Conservation (phyloP, 2,888 invertebrate species). For the Pomacea canaliculata region DNA sequence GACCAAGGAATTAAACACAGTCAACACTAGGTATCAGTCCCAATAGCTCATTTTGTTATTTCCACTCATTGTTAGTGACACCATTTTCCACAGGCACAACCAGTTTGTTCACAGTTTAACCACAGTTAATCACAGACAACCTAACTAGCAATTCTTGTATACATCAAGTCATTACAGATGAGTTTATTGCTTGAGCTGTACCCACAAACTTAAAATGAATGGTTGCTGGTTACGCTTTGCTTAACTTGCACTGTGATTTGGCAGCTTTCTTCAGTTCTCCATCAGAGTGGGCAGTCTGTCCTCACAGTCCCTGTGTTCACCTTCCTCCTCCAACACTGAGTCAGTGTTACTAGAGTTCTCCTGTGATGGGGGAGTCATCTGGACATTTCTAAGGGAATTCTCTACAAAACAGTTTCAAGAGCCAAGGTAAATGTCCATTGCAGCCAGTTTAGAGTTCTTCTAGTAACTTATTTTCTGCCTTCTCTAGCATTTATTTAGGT, state of each 20-base stretch:
- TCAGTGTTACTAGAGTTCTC: slow-evolving; percentile 67
- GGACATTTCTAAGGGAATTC: slow-evolving; percentile 65
- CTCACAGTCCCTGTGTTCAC: slow-evolving; percentile 63
- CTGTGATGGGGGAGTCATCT: slow-evolving; percentile 68
- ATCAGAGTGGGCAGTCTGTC: slow-evolving; percentile 68
- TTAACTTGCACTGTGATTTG: background rate
- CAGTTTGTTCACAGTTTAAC: no score
- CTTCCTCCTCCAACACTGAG: slow-evolving; percentile 63
- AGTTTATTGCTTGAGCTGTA: no score
- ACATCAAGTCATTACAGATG: no score
- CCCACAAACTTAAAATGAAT: no score
- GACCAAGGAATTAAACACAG: slow-evolving; percentile 68
- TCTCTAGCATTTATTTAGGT: background rate
- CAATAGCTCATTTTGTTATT: background rate
- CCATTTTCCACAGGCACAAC: background rate
- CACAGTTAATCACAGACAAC: no score
- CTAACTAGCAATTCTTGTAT: no score
- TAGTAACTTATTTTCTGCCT: background rate
- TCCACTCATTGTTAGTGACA: background rate
- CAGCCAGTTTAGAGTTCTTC: background rate
- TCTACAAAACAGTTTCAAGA: slow-evolving; percentile 50
- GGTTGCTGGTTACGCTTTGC: no score
- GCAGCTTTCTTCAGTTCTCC: slow-evolving; percentile 67
- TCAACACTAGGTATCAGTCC: slow-evolving; percentile 52
- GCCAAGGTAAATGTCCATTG: slow-evolving; percentile 60